These are phyloP conservation scores for Sitta carolinensis DNA, from an alignment of 2,797 vertebrate genomes.

Conservation along the genomic window DNA sequence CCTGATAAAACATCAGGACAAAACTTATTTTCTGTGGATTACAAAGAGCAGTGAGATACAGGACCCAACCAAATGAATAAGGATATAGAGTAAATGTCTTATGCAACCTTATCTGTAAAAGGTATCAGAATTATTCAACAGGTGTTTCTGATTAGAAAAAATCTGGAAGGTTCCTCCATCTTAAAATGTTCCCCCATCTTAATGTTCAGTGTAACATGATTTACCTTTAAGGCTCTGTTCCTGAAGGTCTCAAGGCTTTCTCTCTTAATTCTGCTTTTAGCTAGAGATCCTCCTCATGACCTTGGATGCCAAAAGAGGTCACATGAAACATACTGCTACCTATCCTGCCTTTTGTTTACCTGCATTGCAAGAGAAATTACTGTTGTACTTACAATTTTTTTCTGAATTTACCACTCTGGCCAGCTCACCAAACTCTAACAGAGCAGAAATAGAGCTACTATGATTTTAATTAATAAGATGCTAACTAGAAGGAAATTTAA, in stretches of 20 bases:
- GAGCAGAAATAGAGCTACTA: background rate
- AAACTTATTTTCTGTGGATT: background rate
- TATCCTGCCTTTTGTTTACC: background rate
- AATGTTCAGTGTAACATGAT: background rate
- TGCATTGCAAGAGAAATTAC: background rate
- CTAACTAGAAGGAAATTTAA: background rate
- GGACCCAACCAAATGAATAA: background rate
- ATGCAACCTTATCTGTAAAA: background rate
- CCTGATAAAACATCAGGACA: background rate
- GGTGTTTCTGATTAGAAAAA: background rate
- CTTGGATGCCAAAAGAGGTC: background rate
- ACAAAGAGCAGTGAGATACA: background rate
- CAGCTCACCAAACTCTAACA: background rate
- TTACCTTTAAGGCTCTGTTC: background rate
- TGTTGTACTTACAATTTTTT: background rate
- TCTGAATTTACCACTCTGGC: background rate
- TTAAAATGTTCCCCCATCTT: background rate
- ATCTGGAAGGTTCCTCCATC: background rate
- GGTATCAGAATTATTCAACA: background rate
- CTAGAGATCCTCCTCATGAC: background rate
- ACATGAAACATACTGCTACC: background rate
- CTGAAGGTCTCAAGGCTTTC: background rate
- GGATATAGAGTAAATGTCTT: background rate
- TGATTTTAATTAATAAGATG: background rate
- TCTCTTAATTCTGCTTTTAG: background rate